A percentile compares a stretch with the other conserved stretches of the same genome.
These are phyloP conservation scores for Heliconius hortense DNA, from an alignment of 2,888 invertebrate species.

Conservation along the genomic window DNA sequence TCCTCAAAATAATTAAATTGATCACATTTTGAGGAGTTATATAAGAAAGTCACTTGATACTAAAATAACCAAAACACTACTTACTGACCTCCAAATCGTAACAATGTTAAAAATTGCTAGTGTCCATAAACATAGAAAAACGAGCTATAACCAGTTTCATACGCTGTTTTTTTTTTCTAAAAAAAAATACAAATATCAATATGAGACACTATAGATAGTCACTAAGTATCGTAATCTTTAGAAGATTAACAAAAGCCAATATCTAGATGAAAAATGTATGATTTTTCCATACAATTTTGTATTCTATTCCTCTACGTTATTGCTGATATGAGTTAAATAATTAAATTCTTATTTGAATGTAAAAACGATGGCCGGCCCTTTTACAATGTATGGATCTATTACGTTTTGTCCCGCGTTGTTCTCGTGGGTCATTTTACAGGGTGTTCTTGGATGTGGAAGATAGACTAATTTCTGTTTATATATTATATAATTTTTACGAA, in stretches of 20 bases:
- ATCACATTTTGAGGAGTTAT: too few relatives aligned
- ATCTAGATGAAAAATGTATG: constrained; percentile 10
- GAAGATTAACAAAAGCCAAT: constrained; percentile 44
- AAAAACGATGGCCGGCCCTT: constrained; percentile 57
- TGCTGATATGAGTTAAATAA: constrained; percentile 39
- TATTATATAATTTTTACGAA: not conserved
- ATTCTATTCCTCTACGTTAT: constrained; percentile 50
- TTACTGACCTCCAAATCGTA: not conserved
- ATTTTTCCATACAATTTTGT: constrained; percentile 46
- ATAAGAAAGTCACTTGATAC: too few relatives aligned
- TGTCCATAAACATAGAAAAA: not conserved
- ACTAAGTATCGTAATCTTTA: constrained; percentile 40
- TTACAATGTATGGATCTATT: constrained; percentile 73
- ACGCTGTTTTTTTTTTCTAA: constrained; percentile 5
- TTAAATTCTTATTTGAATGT: constrained; percentile 38
- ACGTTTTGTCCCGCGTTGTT: constrained; percentile 65
- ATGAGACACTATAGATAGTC: constrained; percentile 18
- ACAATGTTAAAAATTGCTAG: not conserved
- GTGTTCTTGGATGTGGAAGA: constrained; percentile 45
- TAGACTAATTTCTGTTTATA: not conserved
- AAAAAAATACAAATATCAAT: constrained; percentile 22
- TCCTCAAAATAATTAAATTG: too few relatives aligned
- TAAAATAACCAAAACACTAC: not conserved
- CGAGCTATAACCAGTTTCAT: constrained; percentile 2
- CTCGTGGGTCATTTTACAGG: constrained; percentile 53